Conservation (phyloP, 2,888 invertebrate genomes). For the Ochropleura plecta region DNA sequence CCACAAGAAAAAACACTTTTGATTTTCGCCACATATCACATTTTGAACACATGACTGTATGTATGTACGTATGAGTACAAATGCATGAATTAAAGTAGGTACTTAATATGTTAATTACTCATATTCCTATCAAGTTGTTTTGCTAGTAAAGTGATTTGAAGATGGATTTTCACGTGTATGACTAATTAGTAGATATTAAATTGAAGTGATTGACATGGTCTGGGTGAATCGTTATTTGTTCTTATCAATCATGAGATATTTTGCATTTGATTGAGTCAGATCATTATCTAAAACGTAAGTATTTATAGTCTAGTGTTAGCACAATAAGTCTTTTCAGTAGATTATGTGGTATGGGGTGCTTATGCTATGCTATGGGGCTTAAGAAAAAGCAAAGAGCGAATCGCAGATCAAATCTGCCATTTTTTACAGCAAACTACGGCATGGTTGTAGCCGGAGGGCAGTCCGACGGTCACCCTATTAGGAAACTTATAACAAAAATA, state of each 20-base stretch:
- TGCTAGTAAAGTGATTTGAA: neutral
- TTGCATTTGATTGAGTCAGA: slow-evolving; percentile 1
- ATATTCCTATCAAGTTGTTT: neutral
- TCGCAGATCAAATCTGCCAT: too few species aligned
- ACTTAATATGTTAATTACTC: neutral
- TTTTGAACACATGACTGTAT: neutral
- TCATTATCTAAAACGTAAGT: neutral
- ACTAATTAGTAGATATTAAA: neutral
- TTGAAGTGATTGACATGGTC: slow-evolving; percentile 2
- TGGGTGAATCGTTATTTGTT: neutral
- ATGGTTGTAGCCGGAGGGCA: too few species aligned
- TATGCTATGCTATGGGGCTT: too few species aligned
- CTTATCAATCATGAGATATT: neutral
- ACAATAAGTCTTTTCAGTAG: neutral
- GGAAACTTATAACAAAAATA: too few species aligned
- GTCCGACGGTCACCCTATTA: too few species aligned
- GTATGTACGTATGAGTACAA: too few species aligned
- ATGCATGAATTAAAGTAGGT: neutral
- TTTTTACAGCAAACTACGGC: too few species aligned
- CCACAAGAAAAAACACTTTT: neutral
- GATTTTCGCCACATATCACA: neutral
- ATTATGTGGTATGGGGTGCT: neutral
- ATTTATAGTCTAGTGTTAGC: neutral
- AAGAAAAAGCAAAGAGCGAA: too few species aligned
- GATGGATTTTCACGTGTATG: slow-evolving; percentile 4